These are phyloP conservation scores for Pipra filicauda DNA, from an alignment of 2,113 vertebrate species.

Conservation along the genomic window DNA sequence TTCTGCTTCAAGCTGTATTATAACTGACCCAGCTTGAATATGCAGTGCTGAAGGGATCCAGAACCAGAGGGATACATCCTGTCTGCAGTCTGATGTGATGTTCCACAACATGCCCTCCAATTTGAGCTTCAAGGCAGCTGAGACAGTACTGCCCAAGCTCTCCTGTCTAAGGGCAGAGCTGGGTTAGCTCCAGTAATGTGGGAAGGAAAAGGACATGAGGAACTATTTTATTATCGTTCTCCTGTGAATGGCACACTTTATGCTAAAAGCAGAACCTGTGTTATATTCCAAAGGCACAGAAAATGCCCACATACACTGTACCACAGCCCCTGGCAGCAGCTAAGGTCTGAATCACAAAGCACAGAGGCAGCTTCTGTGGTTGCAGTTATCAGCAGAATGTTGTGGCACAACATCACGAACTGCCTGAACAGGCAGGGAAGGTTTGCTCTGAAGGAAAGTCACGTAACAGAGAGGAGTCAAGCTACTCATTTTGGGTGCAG, in stretches of 20 bases:
- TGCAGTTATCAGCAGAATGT: neutral
- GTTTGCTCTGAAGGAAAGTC: neutral
- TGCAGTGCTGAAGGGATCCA: neutral
- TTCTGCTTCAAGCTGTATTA: neutral
- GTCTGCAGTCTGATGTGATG: neutral
- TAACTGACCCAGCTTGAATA: slow-evolving; percentile 11
- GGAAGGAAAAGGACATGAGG: neutral
- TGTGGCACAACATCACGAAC: neutral
- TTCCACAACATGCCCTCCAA: neutral
- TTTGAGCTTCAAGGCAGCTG: neutral
- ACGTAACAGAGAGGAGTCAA: neutral
- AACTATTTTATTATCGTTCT: neutral
- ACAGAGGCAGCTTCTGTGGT: neutral
- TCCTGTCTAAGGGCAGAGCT: neutral
- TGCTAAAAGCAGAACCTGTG: neutral
- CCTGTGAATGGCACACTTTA: neutral
- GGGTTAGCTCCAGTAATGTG: neutral
- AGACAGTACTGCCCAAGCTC: neutral
- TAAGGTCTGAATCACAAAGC: neutral
- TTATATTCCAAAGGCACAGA: neutral
- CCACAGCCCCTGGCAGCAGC: neutral
- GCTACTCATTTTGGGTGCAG: neutral
- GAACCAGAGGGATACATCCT: neutral
- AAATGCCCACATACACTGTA: neutral
- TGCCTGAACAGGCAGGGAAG: neutral